Percentiles rank a stretch among this genome's conserved stretches.
These are phyloP conservation scores for Brachynemurus nebulosus DNA, from an alignment of 2,888 invertebrate genomes.

Conservation along the genomic window DNA sequence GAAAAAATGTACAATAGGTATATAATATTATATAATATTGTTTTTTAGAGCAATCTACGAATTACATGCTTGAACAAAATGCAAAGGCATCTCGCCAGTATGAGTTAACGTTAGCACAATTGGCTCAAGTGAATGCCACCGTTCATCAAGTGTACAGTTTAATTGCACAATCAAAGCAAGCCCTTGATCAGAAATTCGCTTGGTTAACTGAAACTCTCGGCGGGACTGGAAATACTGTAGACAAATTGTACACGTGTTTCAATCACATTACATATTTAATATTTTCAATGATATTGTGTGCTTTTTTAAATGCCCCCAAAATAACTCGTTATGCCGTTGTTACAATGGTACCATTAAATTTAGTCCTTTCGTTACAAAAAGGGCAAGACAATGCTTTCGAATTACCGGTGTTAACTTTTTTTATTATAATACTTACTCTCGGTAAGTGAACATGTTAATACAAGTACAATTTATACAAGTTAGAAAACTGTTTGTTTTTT, in stretches of 20 bases:
- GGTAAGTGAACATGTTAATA: conserved; percentile 18
- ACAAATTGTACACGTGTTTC: conserved; percentile 26
- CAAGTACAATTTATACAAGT: too few relatives aligned
- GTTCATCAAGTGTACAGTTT: conserved; percentile 29
- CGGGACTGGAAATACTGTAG: conserved; percentile 27
- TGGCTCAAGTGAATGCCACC: conserved; percentile 38
- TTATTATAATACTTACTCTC: conserved; percentile 19
- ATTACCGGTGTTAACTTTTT: conserved; percentile 19
- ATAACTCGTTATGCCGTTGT: conserved; percentile 25
- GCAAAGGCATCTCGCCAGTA: conserved; percentile 34
- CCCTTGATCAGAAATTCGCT: conserved; percentile 27
- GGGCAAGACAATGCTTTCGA: conserved; percentile 23
- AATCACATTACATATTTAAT: conserved; percentile 28
- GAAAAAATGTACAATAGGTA: neutral
- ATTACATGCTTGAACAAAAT: conserved; percentile 33
- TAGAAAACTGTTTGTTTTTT: too few relatives aligned
- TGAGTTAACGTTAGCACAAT: conserved; percentile 33
- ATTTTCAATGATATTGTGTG: conserved; percentile 27
- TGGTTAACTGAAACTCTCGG: conserved; percentile 28
- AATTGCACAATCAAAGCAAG: conserved; percentile 26
- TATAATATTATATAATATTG: neutral
- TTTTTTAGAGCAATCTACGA: conserved; percentile 29
- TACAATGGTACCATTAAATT: conserved; percentile 26
- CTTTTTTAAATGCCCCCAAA: conserved; percentile 26
- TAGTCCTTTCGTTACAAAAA: conserved; percentile 24